A percentile compares a stretch with the other conserved stretches of the same genome.
Evolutionary conservation across 2,888 invertebrate species (phyloP).

Genomic region (Calliopum simillimum): DNA sequence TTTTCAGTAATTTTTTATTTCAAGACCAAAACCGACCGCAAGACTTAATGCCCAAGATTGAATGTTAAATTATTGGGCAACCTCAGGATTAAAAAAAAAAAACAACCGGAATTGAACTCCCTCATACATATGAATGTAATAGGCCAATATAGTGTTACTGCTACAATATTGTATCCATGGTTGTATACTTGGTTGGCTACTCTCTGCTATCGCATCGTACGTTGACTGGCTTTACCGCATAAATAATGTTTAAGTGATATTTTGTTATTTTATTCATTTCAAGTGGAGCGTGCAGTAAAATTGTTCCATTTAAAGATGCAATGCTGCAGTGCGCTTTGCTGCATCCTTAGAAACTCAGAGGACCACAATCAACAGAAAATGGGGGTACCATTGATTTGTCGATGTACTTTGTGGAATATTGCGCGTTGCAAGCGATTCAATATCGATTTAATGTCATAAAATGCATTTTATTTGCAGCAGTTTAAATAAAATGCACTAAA

Average conservation of each 20-base stretch:
- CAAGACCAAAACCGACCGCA: too few species aligned
- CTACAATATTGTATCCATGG: too few species aligned
- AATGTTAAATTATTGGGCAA: too few species aligned
- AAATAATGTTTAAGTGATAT: slow-evolving; percentile 7
- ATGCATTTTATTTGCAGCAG: not conserved
- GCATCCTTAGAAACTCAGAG: not conserved
- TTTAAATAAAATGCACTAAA: too few species aligned
- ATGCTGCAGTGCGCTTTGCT: not conserved
- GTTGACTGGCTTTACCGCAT: too few species aligned
- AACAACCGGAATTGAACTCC: too few species aligned
- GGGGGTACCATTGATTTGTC: not conserved
- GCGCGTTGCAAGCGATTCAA: not conserved
- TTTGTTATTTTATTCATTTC: slow-evolving; percentile 17
- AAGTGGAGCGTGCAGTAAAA: slow-evolving; percentile 6
- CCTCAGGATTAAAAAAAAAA: too few species aligned
- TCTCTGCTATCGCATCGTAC: not conserved
- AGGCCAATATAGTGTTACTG: too few species aligned
- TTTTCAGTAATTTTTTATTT: too few species aligned
- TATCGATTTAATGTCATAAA: slow-evolving; percentile 25
- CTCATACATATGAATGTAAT: too few species aligned
- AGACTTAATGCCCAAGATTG: too few species aligned
- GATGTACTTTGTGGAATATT: not conserved
- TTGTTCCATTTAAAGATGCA: not conserved
- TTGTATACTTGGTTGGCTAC: not conserved
- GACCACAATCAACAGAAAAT: too few species aligned